Percentiles rank a stretch among this genome's conserved stretches.
Evolutionary conservation across 1,140 invertebrate species (phyloP).

Genomic region (Chymomyza costata): DNA sequence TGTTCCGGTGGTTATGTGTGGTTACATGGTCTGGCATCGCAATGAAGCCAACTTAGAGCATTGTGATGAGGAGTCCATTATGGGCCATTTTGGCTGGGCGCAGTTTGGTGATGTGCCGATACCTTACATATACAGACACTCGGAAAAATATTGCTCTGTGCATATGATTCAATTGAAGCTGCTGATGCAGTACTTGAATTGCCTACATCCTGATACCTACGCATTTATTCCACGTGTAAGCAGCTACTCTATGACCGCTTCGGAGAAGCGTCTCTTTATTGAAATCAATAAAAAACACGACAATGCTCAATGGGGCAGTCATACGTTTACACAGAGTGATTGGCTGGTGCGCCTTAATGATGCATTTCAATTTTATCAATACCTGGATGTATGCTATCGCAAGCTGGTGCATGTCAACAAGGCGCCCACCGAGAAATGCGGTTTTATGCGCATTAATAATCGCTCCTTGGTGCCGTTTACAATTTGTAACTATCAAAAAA

Average conservation of each 20-base stretch:
- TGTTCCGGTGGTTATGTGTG: constrained; percentile 3
- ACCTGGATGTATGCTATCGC: constrained; percentile 88
- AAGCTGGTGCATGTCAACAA: constrained; percentile 82
- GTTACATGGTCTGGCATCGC: constrained; percentile 2
- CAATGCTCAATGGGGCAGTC: constrained; percentile 89
- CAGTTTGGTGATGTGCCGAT: constrained; percentile 87
- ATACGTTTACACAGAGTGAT: constrained; percentile 89
- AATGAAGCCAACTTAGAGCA: constrained; percentile 27
- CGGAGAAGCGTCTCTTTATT: constrained; percentile 90
- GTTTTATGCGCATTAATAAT: constrained; percentile 93
- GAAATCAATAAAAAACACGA: constrained; percentile 94
- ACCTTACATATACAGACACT: constrained; percentile 88
- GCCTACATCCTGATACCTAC: constrained; percentile 87
- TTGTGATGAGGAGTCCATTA: constrained; percentile 84
- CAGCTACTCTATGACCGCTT: constrained; percentile 92
- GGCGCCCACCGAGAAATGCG: constrained; percentile 85
- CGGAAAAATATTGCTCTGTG: constrained; percentile 90
- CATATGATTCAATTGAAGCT: constrained; percentile 91
- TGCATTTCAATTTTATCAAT: constrained; percentile 91
- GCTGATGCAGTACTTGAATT: constrained; percentile 86
- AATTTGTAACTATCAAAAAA: constrained; percentile 86
- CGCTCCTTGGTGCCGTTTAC: constrained; percentile 94
- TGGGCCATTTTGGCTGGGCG: constrained; percentile 91
- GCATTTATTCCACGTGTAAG: constrained; percentile 88
- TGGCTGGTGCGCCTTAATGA: constrained; percentile 89